phyloP scores from a whole-genome alignment of 2,113 vertebrate species.

The Dasyprocta punctata region DNA sequence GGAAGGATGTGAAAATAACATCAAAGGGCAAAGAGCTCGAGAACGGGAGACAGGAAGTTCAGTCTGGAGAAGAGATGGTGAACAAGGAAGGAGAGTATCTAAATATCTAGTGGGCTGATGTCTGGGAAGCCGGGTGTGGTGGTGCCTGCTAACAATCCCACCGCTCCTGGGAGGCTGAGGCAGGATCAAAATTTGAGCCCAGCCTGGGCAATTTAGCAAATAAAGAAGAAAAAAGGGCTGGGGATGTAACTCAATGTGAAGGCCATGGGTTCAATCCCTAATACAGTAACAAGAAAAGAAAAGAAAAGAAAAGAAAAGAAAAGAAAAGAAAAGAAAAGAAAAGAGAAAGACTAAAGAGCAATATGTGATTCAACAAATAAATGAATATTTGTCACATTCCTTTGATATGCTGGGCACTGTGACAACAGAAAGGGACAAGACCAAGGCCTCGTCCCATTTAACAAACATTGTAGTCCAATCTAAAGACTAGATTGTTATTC shows the following conservation, averaged over 20 bases:
- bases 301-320: neutral
- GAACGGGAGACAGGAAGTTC: neutral
- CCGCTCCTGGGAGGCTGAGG: neutral
- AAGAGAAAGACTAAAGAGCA: neutral
- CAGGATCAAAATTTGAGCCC: neutral
- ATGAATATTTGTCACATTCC: neutral
- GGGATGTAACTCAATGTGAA: neutral
- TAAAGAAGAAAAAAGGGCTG: neutral
- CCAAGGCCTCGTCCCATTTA: neutral
- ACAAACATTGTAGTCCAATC: accelerated
- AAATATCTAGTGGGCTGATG: neutral
- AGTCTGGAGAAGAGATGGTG: neutral
- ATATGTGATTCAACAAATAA: neutral
- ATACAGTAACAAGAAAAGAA: neutral
- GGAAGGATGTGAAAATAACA: neutral
- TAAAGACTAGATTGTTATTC: neutral
- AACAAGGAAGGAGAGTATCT: neutral
- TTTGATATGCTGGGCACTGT: neutral
- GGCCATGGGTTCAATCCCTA: neutral
- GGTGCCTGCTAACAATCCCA: neutral
- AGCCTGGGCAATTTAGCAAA: neutral
- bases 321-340: neutral
- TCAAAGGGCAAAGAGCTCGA: neutral
- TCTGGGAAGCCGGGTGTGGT: neutral
- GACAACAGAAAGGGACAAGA: neutral